Evolutionary conservation across 1,140 invertebrate genomes (phyloP).

Genomic region (Brachionus plicatilis): DNA sequence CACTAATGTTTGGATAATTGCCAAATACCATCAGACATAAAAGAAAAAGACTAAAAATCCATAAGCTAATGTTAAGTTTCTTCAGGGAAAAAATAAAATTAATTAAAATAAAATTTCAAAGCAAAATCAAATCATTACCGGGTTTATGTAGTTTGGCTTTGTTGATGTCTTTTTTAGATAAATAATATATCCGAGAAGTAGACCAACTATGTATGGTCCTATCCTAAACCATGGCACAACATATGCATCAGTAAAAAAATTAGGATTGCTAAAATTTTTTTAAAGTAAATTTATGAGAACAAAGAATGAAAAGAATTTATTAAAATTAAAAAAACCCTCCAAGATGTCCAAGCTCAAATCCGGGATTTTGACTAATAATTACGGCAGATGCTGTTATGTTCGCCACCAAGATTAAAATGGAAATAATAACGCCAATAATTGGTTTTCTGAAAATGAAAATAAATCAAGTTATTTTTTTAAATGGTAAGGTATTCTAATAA

Average conservation of each 20-base stretch:
- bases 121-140: not conserved
- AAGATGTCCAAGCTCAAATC: slow-evolving; percentile 26
- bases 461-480: too few species aligned
- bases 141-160: not conserved
- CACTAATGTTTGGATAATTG: not conserved
- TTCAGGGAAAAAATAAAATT: not conserved
- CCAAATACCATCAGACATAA: not conserved
- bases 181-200: slow-evolving; percentile 54
- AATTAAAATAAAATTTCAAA: not conserved
- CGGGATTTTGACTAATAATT: slow-evolving; percentile 43
- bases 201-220: slow-evolving; percentile 58
- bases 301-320: not conserved
- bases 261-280: slow-evolving; percentile 41
- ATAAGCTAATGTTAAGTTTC: not conserved
- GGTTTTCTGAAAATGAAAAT: not conserved
- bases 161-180: not conserved
- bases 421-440: slow-evolving; percentile 7
- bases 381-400: slow-evolving; percentile 41
- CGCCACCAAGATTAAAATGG: slow-evolving; percentile 33
- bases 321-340: not conserved
- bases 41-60: not conserved
- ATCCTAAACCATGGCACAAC: slow-evolving; percentile 63
- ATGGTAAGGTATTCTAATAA: too few species aligned
- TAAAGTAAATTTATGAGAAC: not conserved
- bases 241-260: slow-evolving; percentile 66